A percentile compares a stretch with the other conserved stretches of the same genome.
These are phyloP conservation scores for Diprion similis DNA, from an alignment of 1,140 invertebrate species.

Conservation along the genomic window DNA sequence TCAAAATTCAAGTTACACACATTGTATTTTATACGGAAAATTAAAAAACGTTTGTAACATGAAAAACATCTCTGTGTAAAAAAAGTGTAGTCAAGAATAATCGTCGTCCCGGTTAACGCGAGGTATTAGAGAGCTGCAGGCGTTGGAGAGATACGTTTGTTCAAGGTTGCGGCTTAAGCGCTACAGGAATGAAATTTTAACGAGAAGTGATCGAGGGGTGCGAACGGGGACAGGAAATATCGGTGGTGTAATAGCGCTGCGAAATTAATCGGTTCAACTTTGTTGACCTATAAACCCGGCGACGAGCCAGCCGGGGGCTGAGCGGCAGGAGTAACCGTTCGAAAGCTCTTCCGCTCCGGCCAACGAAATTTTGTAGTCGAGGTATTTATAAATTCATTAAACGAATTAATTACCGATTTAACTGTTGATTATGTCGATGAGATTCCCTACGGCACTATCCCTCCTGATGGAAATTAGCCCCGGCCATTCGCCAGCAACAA, in stretches of 20 bases:
- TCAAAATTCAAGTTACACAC: too few relatives aligned
- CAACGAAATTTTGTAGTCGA: background rate
- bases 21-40: too few relatives aligned
- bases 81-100: too few relatives aligned
- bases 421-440: background rate
- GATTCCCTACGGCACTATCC: background rate
- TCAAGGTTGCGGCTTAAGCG: background rate
- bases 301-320: background rate
- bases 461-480: background rate
- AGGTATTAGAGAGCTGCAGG: too few relatives aligned
- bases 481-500: background rate
- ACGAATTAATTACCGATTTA: conserved; percentile 6
- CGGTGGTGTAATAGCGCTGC: background rate
- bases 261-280: conserved; percentile 1
- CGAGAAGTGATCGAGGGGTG: background rate
- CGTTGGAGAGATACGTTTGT: background rate
- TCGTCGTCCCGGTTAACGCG: too few relatives aligned
- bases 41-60: too few relatives aligned
- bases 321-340: background rate
- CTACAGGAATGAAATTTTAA: conserved; percentile 5
- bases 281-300: conserved; percentile 5
- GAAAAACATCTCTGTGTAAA: too few relatives aligned
- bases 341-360: background rate
- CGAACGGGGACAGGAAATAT: background rate
- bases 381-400: conserved; percentile 6